Conservation (phyloP, 2,797 vertebrate species). For the Parambassis ranga region DNA sequence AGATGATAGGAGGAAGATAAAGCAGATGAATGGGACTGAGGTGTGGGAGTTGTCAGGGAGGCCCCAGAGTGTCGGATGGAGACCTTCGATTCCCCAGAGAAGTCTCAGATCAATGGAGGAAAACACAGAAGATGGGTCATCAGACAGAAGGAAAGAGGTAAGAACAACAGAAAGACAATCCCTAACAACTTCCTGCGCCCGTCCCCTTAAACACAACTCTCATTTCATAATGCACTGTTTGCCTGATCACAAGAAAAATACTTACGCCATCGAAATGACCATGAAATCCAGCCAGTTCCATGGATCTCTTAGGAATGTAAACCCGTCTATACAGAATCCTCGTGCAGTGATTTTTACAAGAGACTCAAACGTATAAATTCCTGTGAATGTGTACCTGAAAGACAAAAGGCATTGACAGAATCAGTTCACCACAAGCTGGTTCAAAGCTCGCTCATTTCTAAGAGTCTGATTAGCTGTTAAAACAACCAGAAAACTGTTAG, state of each 20-base stretch:
- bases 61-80: constrained; percentile 38
- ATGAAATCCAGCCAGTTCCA: constrained; percentile 99
- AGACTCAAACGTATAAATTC: constrained; percentile 99
- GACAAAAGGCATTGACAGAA: constrained; percentile 51
- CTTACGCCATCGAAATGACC: constrained; percentile 99
- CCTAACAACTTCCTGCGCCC: constrained; percentile 11
- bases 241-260: constrained; percentile 52
- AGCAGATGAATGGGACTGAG: constrained; percentile 29
- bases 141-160: constrained; percentile 15
- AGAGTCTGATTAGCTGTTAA: background rate
- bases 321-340: constrained; percentile 99
- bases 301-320: constrained; percentile 97
- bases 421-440: constrained; percentile 24
- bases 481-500: constrained; percentile 1
- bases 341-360: constrained; percentile 98
- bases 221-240: background rate
- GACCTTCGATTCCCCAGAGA: constrained; percentile 51
- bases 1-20: constrained; percentile 32
- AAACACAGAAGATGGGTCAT: constrained; percentile 56
- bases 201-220: constrained; percentile 1
- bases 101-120: constrained; percentile 49
- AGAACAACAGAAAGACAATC: constrained; percentile 25
- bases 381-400: constrained; percentile 97
- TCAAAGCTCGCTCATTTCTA: constrained; percentile 24
- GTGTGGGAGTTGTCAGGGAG: constrained; percentile 31